These are phyloP conservation scores for Diplolepis rosae DNA, from an alignment of 2,888 invertebrate species.

Conservation along the genomic window DNA sequence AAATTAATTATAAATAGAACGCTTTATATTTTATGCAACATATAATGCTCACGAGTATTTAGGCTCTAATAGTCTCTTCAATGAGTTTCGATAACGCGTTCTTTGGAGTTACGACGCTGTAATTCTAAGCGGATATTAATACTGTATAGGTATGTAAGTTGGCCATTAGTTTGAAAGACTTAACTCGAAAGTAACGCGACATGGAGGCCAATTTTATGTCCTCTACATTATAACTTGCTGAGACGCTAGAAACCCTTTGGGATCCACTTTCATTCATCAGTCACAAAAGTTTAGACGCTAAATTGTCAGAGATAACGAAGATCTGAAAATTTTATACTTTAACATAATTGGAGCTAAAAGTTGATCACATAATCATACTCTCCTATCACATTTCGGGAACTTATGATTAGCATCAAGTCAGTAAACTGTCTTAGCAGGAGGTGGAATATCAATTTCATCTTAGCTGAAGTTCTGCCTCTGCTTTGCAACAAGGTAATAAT, in stretches of 20 bases:
- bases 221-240: background rate
- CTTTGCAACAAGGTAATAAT: background rate
- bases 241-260: background rate
- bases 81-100: background rate
- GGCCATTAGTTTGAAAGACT: background rate
- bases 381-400: slow-evolving; percentile 8
- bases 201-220: background rate
- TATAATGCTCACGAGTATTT: background rate
- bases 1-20: too few relatives aligned
- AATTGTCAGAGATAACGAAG: slow-evolving; percentile 3
- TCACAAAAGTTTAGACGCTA: slow-evolving; percentile 13
- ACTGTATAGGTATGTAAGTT: background rate
- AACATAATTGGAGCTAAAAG: slow-evolving; percentile 8
- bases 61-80: background rate
- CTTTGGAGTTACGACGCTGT: background rate
- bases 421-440: background rate
- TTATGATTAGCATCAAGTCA: slow-evolving; percentile 22
- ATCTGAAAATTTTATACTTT: background rate
- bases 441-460: background rate
- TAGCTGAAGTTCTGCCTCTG: slow-evolving; percentile 9
- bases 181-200: background rate
- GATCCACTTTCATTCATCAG: slow-evolving; percentile 21
- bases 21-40: background rate
- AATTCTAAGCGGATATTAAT: background rate
- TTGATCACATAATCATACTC: background rate